Evolutionary conservation across 2,888 invertebrate species (phyloP), one percentile per base, ranked within the genome.

Genomic region (Tortrix viridana): DNA sequence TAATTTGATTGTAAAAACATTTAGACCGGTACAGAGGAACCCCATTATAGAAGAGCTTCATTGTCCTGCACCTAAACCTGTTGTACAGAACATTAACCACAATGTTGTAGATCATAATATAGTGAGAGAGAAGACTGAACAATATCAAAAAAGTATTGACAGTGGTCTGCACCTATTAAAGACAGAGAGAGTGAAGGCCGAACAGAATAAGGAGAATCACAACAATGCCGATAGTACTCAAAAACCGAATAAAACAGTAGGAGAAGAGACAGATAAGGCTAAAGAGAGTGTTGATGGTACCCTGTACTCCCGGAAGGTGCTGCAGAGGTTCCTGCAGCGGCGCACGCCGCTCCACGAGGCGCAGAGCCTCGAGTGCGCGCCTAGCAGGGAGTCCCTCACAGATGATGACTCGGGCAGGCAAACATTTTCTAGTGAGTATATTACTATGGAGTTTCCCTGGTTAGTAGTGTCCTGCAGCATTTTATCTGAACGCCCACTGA

Each of bases 351-450:
- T 71, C 2, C 75, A 77, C 56, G 70, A 70, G 48, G 43, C 46
- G 2, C 59, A 58, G 58, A 23, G 4, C 3, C n/a, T 26, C 19
- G 47, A 50, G 32, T 16, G 20, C 46, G n/a, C 53, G 26, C 4
- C 46, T 7, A 55, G 55, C 48, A 20, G 12, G 9, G 48, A 59
- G 32, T 56, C 53, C 7, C 55, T 41, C 9, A 2, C 14, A 18
- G 77, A 77, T 53, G 67, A 69, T n/a, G 83, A 82, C 60, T 86
- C 88, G 0, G 80, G 81, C 12, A 71, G 75, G 52, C 80, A 76
- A 23, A 83, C 86, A 18, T 74, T 72, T 4, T 82, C 84, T 18
- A 86, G 89, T 89, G 66, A 82, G 85, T 79, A 38, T 38, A 38
- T 14, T 38, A 38, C n/a, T 14, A 38, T 53, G 44, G 19, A 5